Evolutionary conservation across 2,113 vertebrate genomes (phyloP).

Genomic region (Epinephelus cyanopodus): DNA sequence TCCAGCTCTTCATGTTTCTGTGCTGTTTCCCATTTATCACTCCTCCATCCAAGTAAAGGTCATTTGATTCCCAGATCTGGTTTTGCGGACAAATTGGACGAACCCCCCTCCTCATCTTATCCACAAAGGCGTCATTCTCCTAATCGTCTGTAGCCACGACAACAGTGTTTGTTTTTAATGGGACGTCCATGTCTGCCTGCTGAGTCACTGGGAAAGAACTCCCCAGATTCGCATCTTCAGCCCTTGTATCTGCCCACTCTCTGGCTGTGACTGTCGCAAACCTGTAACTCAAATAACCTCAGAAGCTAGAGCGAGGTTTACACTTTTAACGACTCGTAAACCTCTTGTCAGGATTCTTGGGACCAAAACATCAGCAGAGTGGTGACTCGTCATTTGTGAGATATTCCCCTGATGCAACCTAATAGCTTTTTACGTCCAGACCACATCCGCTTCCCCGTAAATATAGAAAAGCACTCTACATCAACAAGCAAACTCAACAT

Average conservation of each 20-base stretch:
- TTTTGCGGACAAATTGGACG: not conserved
- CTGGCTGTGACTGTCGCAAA: not conserved
- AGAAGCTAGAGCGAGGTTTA: not conserved
- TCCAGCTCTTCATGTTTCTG: not conserved
- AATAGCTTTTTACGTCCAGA: not conserved
- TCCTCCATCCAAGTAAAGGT: slow-evolving; percentile 50
- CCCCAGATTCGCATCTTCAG: not conserved
- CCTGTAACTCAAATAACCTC: not conserved
- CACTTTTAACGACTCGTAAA: not conserved
- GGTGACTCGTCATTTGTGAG: not conserved
- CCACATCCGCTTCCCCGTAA: slow-evolving; percentile 14
- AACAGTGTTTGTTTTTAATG: slow-evolving; percentile 60
- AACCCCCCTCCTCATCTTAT: slow-evolving; percentile 1
- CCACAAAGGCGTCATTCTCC: slow-evolving; percentile 60
- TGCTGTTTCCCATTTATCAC: slow-evolving; percentile 25
- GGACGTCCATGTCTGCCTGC: slow-evolving; percentile 42
- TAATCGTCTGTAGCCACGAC: slow-evolving; percentile 50
- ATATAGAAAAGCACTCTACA: slow-evolving; percentile 8
- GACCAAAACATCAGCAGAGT: not conserved
- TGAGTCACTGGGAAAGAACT: slow-evolving; percentile 60
- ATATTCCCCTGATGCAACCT: slow-evolving; percentile 19
- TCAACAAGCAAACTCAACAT: slow-evolving; percentile 21
- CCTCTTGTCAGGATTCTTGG: not conserved
- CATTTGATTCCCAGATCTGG: slow-evolving; percentile 54
- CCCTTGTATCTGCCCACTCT: not conserved